Evolutionary conservation across 2,113 vertebrate genomes (phyloP), one percentile per base, ranked within the genome.

Genomic region (Chlorodrepanis virens): DNA sequence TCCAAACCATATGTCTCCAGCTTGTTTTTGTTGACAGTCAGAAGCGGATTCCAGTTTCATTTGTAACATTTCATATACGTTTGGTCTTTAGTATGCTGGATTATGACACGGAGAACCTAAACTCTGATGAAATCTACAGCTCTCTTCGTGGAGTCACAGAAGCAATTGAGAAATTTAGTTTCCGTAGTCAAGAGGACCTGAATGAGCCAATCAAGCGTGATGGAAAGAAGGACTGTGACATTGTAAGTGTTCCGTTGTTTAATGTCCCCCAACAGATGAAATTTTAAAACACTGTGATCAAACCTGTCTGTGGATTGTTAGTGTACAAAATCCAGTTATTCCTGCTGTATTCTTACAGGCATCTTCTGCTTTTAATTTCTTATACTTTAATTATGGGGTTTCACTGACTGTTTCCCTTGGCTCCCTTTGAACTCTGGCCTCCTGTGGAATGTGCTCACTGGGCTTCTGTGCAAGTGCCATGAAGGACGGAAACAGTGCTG

Each of bases 101-200:
- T 97, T 99, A 99, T 74, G 99, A 99, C 97, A 99, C 99, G 6
- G 99, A 99, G 97, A 99, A 99, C 98, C 98, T 99, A 98, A 99
- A 99, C 97, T 99, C 99, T 20, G 99, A 99, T 86, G 99, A 99
- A 98, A 99, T 99, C 98, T 99, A 99, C 97, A 99, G 99, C 97
- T 99, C 99, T 31, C 98, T 99, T 90, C 99, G 99, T 52, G 99
- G 99, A 17, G 99, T 99, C 95, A 99, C 99, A 12, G 99, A 99
- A 97, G 99, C 99, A 12, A 99, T 99, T 93, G 99, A 99, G 97
- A 99, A 99, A 95, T 99, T 99, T 96, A 99, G 99, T 98, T 99
- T 99, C 97, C 98, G 99, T 90, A 99, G 99, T 95, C 99, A 99
- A 97, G 99, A 99, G 94, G 99, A 99, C 97, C 98, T 99, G 90